A percentile compares a stretch with the other conserved stretches of the same genome.
Conservation (phyloP, 2,888 invertebrate species). For the Periphyllus acericola region DNA sequence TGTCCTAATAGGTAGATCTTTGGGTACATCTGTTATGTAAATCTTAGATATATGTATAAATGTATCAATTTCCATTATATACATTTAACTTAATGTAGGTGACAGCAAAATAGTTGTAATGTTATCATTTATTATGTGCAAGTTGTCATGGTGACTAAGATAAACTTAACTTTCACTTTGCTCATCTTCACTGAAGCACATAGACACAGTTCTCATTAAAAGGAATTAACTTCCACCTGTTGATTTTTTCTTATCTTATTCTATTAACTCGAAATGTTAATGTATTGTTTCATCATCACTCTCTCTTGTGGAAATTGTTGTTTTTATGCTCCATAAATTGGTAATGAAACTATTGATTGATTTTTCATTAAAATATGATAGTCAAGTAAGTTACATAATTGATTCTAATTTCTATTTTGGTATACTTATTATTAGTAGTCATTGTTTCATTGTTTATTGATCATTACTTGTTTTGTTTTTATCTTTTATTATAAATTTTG, state of each 20-base stretch:
- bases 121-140: conserved; percentile 33
- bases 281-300: conserved; percentile 34
- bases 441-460: not conserved
- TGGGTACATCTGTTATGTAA: not conserved
- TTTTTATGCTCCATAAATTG: conserved; percentile 5
- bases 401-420: not conserved
- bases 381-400: not conserved
- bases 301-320: not conserved
- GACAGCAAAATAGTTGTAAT: not conserved
- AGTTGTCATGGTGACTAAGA: conserved; percentile 48
- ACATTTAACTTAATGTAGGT: conserved; percentile 16
- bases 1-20: no score
- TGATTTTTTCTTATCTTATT: conserved; percentile 41
- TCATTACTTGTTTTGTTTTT: not conserved
- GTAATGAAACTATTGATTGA: conserved; percentile 19
- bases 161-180: conserved; percentile 42
- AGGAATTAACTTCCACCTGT: conserved; percentile 51
- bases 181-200: conserved; percentile 50
- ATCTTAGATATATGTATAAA: not conserved
- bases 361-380: conserved; percentile 12
- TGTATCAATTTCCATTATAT: not conserved
- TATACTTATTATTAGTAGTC: not conserved
- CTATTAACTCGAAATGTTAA: not conserved
- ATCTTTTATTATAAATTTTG: not conserved
- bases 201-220: conserved; percentile 41